Evolutionary conservation across 1,140 invertebrate genomes (phyloP), one percentile per base, ranked within the genome.

Genomic region (Dreissena rostriformis): DNA sequence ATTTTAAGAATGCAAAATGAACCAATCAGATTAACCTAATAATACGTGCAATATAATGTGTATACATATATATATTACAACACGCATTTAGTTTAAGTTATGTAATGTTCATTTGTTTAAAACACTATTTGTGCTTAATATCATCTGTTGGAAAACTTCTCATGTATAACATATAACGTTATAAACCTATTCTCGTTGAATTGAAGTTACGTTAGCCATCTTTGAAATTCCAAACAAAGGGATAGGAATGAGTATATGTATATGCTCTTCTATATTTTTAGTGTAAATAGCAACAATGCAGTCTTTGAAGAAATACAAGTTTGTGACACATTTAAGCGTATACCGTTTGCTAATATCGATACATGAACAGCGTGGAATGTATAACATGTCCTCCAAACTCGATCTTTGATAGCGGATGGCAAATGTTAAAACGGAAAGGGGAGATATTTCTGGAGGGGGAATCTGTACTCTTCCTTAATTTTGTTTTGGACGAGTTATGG

Each of bases 251-350:
- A 10, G 15, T 5, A 39, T 0, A 0, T 22, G 2, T 10, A 17
- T 10, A 72, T 0, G 24, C n/a, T 17, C n/a, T 15, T 28, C 22
- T 72, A 39, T 71, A n/a, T n/a, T n/a, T n/a, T 12, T 15, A 22
- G n/a, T 72, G 15, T 49, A 72, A 8, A 11, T n/a, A 29, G 39
- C 12, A 6, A 29, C 14, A 29, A 29, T 39, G 29, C 39, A 4
- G n/a, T 11, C 22, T 12, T 17, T 24, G 2, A 19, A 7, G 49
- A 63, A 51, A 61, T 75, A 7, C 39, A n/a, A 73, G 12, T 73
- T 14, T 73, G n/a, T n/a, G n/a, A n/a, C n/a, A n/a, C n/a, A 6
- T 67, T 57, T 17, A 55, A 80, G 77, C 77, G 17, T 80, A 67
- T 63, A 11, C 51, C 4, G 6, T 28, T 49, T 51, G 67, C 29